Evolutionary conservation across 2,113 vertebrate genomes (phyloP).

Genomic region (Oplegnathus fasciatus): DNA sequence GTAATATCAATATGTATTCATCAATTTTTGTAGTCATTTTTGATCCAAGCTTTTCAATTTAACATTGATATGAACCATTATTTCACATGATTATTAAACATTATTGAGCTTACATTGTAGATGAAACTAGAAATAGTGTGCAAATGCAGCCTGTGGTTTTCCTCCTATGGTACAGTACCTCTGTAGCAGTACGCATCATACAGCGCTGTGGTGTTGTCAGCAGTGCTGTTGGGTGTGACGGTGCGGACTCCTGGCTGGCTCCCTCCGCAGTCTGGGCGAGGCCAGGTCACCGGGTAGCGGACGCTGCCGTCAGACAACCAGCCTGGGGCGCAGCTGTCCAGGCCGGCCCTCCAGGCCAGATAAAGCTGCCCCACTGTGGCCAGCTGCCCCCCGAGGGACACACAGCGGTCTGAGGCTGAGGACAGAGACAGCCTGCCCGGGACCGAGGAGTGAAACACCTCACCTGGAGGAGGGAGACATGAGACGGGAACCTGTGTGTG

Average conservation of each 20-base stretch:
- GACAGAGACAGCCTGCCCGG: conserved; percentile 86
- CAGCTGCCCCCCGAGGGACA: conserved; percentile 84
- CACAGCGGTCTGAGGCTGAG: conserved; percentile 88
- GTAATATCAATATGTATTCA: not conserved
- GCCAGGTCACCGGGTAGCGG: conserved; percentile 88
- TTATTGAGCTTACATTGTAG: not conserved
- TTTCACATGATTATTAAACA: not conserved
- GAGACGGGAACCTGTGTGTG: not conserved
- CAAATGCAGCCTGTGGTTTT: not conserved
- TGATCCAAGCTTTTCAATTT: not conserved
- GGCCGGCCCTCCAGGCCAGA: conserved; percentile 91
- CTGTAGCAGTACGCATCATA: conserved; percentile 94
- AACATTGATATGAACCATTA: not conserved
- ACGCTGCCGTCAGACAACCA: conserved; percentile 95
- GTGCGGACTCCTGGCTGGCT: conserved; percentile 87
- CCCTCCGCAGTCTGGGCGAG: conserved; percentile 88
- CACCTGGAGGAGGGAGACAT: conserved; percentile 81
- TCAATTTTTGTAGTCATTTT: not conserved
- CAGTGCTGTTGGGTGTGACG: conserved; percentile 84
- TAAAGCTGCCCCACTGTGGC: conserved; percentile 94
- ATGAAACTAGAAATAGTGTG: not conserved
- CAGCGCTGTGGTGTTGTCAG: conserved; percentile 77
- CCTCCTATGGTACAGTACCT: conserved; percentile 78
- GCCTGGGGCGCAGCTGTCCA: conserved; percentile 93
- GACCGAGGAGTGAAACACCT: conserved; percentile 88